Percentiles rank a stretch among this genome's conserved stretches.
Evolutionary conservation across 2,888 invertebrate genomes (phyloP).

Genomic region (Nemotelus pantherinus): DNA sequence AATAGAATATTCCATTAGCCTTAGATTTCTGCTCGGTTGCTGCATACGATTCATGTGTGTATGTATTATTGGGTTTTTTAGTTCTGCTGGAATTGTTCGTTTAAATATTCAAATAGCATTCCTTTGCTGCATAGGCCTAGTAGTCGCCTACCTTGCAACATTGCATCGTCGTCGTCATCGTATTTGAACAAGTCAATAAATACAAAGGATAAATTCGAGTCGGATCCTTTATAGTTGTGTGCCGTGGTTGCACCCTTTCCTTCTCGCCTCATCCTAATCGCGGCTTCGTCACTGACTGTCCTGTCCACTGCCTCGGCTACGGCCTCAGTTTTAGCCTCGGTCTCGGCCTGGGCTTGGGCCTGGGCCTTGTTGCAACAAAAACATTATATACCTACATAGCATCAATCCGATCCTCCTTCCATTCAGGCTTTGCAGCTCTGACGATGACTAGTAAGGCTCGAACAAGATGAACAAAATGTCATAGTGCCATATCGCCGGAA

Average conservation of each 20-base stretch:
- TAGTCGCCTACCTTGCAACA: slow-evolving; percentile 2
- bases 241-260: not conserved
- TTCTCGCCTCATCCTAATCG: slow-evolving; percentile 10
- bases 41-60: not conserved
- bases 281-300: not conserved
- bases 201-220: slow-evolving; percentile 25
- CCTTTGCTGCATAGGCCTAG: slow-evolving; percentile 15
- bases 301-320: slow-evolving; percentile 1
- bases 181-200: slow-evolving; percentile 42
- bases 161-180: slow-evolving; percentile 35
- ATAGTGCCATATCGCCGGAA: not conserved
- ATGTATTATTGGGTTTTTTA: slow-evolving; percentile 26
- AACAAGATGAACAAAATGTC: slow-evolving; percentile 39
- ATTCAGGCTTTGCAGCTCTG: slow-evolving; percentile 26
- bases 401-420: not conserved
- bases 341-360: not conserved
- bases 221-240: slow-evolving; percentile 17
- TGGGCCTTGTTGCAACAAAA: slow-evolving; percentile 16
- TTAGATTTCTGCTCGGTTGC: no score
- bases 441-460: slow-evolving; percentile 35
- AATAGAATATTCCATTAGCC: not conserved
- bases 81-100: slow-evolving; percentile 27
- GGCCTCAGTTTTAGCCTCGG: not conserved
- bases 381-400: slow-evolving; percentile 29
- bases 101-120: slow-evolving; percentile 23